A percentile compares a stretch with the other conserved stretches of the same genome.
Conservation (phyloP, 2,888 invertebrate species). For the Habrosyne pyritoides region DNA sequence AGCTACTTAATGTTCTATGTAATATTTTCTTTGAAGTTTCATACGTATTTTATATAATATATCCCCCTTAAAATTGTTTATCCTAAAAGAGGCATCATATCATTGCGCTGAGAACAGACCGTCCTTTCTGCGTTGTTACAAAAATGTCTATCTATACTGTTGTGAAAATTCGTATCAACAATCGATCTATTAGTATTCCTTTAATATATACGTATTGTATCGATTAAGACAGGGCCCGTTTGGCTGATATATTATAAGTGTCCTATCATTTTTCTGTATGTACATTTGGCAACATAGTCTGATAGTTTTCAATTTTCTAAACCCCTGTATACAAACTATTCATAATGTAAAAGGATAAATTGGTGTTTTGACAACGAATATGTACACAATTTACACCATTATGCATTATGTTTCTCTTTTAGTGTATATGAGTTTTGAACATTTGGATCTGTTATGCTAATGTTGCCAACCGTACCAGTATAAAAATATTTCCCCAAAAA, state of each 20-base stretch:
- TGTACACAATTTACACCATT: no score
- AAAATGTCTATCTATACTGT: neutral
- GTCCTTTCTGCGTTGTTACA: neutral
- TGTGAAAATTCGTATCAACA: neutral
- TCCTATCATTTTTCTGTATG: neutral
- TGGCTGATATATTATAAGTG: neutral
- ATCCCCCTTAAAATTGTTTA: neutral
- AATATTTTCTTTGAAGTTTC: neutral
- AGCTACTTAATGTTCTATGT: neutral
- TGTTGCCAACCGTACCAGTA: neutral
- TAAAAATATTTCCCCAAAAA: neutral
- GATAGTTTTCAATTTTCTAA: no score
- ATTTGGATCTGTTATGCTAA: no score
- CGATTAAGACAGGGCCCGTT: neutral
- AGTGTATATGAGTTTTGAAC: no score
- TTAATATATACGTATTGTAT: neutral
- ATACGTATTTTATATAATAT: neutral
- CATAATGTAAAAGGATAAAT: no score
- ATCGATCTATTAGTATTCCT: neutral
- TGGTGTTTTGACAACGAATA: no score
- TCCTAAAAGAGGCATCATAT: neutral
- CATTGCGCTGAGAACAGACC: conserved; percentile 3
- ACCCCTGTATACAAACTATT: no score
- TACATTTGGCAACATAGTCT: no score
- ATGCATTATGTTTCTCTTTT: no score